A percentile compares a stretch with the other conserved stretches of the same genome.
These are phyloP conservation scores for Zaprionus nigranus DNA, from an alignment of 1,140 invertebrate species.

Conservation along the genomic window DNA sequence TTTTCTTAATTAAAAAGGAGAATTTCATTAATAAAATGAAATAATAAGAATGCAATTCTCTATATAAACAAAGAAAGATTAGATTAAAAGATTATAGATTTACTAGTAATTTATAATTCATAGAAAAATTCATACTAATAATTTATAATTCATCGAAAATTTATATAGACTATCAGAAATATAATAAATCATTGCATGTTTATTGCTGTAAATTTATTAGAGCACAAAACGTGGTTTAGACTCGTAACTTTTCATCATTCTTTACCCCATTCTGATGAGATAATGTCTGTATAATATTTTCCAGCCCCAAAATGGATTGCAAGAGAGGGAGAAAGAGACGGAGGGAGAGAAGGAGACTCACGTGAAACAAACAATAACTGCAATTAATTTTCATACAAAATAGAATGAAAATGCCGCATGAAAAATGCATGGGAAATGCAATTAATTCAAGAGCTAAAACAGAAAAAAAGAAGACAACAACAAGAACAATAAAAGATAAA, in stretches of 20 bases:
- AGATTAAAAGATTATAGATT: neutral
- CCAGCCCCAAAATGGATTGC: neutral
- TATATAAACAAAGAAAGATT: neutral
- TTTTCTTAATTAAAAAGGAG: too few relatives aligned
- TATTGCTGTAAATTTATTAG: conserved; percentile 1
- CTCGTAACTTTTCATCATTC: neutral
- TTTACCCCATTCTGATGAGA: neutral
- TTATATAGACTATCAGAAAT: neutral
- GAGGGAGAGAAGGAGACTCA: neutral
- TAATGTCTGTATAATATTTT: neutral
- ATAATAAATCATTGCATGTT: neutral
- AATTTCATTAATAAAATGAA: too few relatives aligned
- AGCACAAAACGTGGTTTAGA: neutral
- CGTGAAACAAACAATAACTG: conserved; percentile 41
- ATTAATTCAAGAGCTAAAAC: conserved; percentile 72
- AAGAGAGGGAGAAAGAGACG: neutral
- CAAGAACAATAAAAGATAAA: conserved; percentile 70
- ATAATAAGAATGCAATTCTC: neutral
- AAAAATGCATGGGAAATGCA: conserved; percentile 74
- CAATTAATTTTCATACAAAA: conserved; percentile 74
- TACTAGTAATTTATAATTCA: neutral
- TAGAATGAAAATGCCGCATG: conserved; percentile 53
- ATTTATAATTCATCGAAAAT: neutral
- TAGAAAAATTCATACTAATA: too few relatives aligned
- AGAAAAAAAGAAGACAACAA: conserved; percentile 37